Evolutionary conservation across 2,888 invertebrate genomes (phyloP).

Genomic region (Patella caerulea): DNA sequence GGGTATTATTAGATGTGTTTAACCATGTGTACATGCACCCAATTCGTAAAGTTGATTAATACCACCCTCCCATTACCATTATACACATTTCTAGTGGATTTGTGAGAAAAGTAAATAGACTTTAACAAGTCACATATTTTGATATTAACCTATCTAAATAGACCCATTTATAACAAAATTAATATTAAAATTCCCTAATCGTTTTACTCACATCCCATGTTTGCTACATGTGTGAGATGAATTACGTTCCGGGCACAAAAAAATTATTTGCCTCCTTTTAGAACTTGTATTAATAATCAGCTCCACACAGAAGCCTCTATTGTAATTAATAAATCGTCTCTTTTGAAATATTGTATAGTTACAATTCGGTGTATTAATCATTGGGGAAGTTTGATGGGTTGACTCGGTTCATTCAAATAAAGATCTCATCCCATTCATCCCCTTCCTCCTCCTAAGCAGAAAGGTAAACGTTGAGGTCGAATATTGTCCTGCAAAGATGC

Average conservation of each 20-base stretch:
- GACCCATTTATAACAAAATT: not conserved
- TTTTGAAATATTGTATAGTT: slow-evolving; percentile 1
- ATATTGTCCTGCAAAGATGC: too few species aligned
- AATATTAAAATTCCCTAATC: slow-evolving; percentile 9
- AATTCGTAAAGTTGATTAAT: not conserved
- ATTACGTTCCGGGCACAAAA: slow-evolving; percentile 9
- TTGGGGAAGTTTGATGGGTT: not conserved
- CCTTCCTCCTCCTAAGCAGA: too few species aligned
- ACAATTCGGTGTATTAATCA: not conserved
- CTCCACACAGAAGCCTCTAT: not conserved
- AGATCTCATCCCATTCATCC: not conserved
- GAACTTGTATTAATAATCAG: too few species aligned
- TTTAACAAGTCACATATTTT: not conserved
- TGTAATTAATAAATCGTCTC: slow-evolving; percentile 7
- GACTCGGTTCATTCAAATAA: slow-evolving; percentile 4
- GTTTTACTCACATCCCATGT: not conserved
- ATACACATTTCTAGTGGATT: not conserved
- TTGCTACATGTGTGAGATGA: not conserved
- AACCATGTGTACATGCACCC: slow-evolving; percentile 1
- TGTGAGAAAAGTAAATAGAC: slow-evolving; percentile 5
- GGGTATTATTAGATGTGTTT: not conserved
- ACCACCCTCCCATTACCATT: slow-evolving; percentile 4
- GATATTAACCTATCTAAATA: slow-evolving; percentile 5
- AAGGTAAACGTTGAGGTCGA: too few species aligned
- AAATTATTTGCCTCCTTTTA: not conserved